These are phyloP conservation scores for Etia nguti DNA, from an alignment of 2,113 vertebrate genomes.

Conservation along the genomic window DNA sequence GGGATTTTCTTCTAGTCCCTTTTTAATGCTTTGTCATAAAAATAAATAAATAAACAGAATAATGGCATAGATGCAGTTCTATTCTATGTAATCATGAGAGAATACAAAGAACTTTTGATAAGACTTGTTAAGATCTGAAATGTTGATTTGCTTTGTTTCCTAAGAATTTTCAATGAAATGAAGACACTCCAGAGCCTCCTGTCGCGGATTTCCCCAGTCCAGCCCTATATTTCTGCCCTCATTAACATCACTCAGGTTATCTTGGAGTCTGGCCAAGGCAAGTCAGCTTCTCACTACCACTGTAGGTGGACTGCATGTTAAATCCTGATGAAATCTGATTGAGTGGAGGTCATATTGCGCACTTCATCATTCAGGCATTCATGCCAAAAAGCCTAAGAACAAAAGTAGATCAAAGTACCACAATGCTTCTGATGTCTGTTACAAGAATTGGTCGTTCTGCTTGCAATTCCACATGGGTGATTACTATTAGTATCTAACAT, in stretches of 20 bases:
- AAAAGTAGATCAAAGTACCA: background rate
- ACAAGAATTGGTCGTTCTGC: background rate
- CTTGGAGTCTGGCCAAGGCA: constrained; percentile 56
- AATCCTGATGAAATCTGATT: constrained; percentile 17
- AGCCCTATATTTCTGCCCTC: constrained; percentile 39
- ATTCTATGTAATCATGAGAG: background rate
- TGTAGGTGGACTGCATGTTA: background rate
- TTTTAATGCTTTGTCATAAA: background rate
- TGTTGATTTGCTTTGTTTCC: constrained; percentile 8
- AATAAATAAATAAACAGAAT: background rate
- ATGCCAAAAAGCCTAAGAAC: background rate
- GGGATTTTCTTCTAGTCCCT: background rate
- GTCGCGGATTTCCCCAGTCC: constrained; percentile 40
- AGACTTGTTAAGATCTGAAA: background rate
- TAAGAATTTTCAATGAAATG: constrained; percentile 64
- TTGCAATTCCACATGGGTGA: background rate
- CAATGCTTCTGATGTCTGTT: background rate
- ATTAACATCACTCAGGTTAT: constrained; percentile 50
- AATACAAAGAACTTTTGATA: background rate
- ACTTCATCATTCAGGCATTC: background rate
- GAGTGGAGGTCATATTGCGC: background rate
- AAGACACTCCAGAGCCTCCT: constrained; percentile 46
- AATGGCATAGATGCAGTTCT: background rate
- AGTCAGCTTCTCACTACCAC: constrained; percentile 17
- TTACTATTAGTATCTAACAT: background rate